These are phyloP conservation scores for Bombus pascuorum DNA, from an alignment of 1,140 invertebrate genomes.

Conservation along the genomic window DNA sequence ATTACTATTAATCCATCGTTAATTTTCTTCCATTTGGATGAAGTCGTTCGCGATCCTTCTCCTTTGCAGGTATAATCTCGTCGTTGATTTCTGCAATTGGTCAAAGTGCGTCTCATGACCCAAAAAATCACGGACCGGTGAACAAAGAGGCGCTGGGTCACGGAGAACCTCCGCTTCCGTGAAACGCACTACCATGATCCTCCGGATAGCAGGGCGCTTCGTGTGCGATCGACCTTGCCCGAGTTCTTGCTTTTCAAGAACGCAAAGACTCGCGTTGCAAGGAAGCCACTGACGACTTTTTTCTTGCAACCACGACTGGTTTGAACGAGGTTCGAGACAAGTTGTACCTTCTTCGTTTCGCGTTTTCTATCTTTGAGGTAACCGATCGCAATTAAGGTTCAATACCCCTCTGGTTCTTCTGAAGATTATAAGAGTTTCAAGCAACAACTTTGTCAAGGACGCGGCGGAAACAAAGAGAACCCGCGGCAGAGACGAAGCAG, in stretches of 20 bases:
- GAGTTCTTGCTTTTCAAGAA: constrained; percentile 53
- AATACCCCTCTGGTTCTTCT: background rate
- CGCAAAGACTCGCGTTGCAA: background rate
- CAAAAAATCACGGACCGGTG: constrained; percentile 56
- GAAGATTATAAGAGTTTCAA: background rate
- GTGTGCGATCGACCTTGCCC: constrained; percentile 47
- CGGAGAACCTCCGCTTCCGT: constrained; percentile 5
- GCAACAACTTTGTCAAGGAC: background rate
- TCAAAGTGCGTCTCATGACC: constrained; percentile 31
- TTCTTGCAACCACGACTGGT: background rate
- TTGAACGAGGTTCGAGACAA: background rate
- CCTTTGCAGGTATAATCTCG: no score
- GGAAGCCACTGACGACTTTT: background rate
- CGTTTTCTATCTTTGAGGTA: background rate
- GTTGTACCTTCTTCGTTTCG: background rate
- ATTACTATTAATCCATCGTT: constrained; percentile 72
- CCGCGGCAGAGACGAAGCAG: no score
- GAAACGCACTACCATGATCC: background rate
- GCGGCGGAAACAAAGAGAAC: background rate
- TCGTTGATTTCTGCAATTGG: background rate
- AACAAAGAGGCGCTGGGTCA: constrained; percentile 57
- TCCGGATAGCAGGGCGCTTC: background rate
- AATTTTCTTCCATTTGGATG: constrained; percentile 19
- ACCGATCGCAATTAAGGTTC: background rate
- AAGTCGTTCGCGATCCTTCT: background rate